Evolutionary conservation across 1,140 invertebrate genomes (phyloP), one percentile per base, ranked within the genome.

Genomic region (Drosophila nigrodunni): DNA sequence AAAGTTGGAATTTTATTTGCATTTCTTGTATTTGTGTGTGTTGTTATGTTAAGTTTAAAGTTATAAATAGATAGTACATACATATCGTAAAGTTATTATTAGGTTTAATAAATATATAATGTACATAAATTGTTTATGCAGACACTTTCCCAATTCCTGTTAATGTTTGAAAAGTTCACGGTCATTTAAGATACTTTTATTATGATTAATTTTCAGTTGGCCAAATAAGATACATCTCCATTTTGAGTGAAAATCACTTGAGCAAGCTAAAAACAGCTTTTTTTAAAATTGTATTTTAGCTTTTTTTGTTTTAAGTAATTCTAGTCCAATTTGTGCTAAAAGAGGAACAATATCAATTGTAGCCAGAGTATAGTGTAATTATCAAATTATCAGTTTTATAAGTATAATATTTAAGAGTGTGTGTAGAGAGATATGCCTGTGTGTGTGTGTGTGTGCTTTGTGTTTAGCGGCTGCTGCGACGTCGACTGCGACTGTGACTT

Each of bases 41-140:
- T 30, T 59, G 46, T 73, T 67, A 73, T 60, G 64, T 71, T 78
- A 74, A 62, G 66, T 69, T 86, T 87, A 75, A 85, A 59, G 54
- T 78, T 85, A 83, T 80, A 83, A 85, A 80, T 82, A 86, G 79
- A 74, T 62, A 49, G 65, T 80, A 80, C 76, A 65, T 58, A 67
- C 34, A 50, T 50, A 44, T 55, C 41, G 46, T 71, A 71, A 44
- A 34, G 44, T 54, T 77, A 83, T 68, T 67, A 79, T 60, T 60
- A 74, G 64, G 46, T 72, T 68, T 85, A 87, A 82, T 86, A 88
- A 87, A 79, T 88, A 88, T 74, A 76, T 74, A 76, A 80, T 70
- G 57, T 78, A 59, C 71, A 72, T 62, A 61, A 66, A 50, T 47
- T 37, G 18, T 35, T 39, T 64, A 58, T 62, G 60, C 62, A 67